Evolutionary conservation across 2,888 invertebrate genomes (phyloP), one percentile per base, ranked within the genome.

Genomic region (Caenorhabditis sp.): DNA sequence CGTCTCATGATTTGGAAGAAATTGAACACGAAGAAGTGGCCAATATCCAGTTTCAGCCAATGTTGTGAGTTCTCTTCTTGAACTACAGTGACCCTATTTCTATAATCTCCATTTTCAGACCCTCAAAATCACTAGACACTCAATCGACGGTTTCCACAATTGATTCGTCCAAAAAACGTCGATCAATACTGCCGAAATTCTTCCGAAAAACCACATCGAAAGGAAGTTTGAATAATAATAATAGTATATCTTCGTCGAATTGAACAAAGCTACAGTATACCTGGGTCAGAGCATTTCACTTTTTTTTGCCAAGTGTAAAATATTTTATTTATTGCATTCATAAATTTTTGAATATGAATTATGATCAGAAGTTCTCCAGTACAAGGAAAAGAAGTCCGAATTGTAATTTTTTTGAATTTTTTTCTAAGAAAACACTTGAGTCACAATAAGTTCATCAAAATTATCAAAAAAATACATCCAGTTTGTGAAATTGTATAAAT

Each of bases 141-240:
- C 60, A 60, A 21, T 64, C 72, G n/a, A 58, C 60, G 4, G 17
- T 25, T 1, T 25, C 60, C 5, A 38, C 60, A 49, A 49, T 23
- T 4, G 50, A 60, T 10, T 36, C 59, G 26, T 64, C 54, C 31
- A 68, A 73, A 53, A 73, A 65, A 38, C 31, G 56, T 17, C 31
- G 56, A 27, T 59, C 56, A 23, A 52, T 31, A 21, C 23, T 73
- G 21, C 36, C 57, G 17, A 73, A 73, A 52, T 31, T 73, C 25
- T 73, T 73, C 53, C 63, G 64, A 56, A 73, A 73, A 59, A 56
- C 67, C 4, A 50, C 67, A 14, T 73, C 73, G 1, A 73, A 73
- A 62, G 56, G 61, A 36, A 73, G 72, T 49, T 7, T 71, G n/a
- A n/a, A n/a, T 10, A 38, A 27, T n/a, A 56, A 43, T 10, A 56